Conservation (phyloP, 2,797 vertebrate genomes). For the Rhodeus uyekii region DNA sequence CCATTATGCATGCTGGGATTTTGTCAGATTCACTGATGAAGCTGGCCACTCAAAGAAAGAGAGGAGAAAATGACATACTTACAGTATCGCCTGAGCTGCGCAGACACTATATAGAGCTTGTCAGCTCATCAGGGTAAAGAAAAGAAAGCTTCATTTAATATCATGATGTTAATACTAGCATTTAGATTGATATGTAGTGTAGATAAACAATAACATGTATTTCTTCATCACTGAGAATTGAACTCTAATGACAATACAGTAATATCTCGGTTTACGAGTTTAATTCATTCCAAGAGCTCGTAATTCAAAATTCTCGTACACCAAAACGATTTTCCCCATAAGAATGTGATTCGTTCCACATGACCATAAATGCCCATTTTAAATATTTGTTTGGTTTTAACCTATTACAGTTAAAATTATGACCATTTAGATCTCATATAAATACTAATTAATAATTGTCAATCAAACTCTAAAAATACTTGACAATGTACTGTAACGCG, state of each 20-base stretch:
- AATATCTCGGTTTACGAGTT: too few species aligned
- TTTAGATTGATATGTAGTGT: background rate
- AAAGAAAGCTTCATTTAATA: background rate
- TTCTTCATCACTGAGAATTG: background rate
- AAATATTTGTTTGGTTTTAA: too few species aligned
- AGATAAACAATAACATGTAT: background rate
- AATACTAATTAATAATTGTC: too few species aligned
- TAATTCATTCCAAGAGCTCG: too few species aligned
- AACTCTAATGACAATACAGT: background rate
- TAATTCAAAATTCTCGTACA: too few species aligned
- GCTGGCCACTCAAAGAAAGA: slow-evolving; percentile 40
- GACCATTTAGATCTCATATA: too few species aligned
- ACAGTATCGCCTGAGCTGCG: background rate
- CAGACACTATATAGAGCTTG: background rate
- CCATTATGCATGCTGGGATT: slow-evolving; percentile 68
- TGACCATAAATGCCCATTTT: too few species aligned
- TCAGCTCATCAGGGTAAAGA: background rate
- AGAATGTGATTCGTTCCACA: too few species aligned
- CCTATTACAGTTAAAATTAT: too few species aligned
- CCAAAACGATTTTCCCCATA: too few species aligned
- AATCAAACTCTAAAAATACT: too few species aligned
- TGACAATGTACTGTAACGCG: too few species aligned
- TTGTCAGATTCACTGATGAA: slow-evolving; percentile 50
- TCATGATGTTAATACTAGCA: background rate
- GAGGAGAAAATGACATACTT: background rate